Conservation (phyloP, 1,140 invertebrate species). For the honey bee (Apis mellifera) region Amel_HAv3.1 CM009936.2:10994501-10995000, state of each 20-base stretch:
- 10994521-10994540: no score
- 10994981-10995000: conserved; percentile 53
- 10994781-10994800: conserved; percentile 65
- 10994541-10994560: no score
- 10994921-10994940: conserved; percentile 77
- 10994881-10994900: no score
- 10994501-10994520: no score
- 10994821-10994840: conserved; percentile 21
- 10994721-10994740: conserved; percentile 15
- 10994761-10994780: conserved; percentile 65
- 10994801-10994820: conserved; percentile 15
- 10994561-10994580: no score
- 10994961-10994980: conserved; percentile 51
- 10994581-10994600: no score
- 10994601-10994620: no score
- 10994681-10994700: background rate
- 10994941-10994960: conserved; percentile 78
- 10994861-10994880: conserved; percentile 77
- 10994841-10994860: conserved; percentile 70
- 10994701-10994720: background rate
- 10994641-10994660: no score
- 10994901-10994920: no score
- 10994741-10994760: conserved; percentile 39
- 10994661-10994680: no score
- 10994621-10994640: no score